Evolutionary conservation across 2,113 vertebrate genomes (phyloP).

Genomic region (Aptenodytes patagonicus): DNA sequence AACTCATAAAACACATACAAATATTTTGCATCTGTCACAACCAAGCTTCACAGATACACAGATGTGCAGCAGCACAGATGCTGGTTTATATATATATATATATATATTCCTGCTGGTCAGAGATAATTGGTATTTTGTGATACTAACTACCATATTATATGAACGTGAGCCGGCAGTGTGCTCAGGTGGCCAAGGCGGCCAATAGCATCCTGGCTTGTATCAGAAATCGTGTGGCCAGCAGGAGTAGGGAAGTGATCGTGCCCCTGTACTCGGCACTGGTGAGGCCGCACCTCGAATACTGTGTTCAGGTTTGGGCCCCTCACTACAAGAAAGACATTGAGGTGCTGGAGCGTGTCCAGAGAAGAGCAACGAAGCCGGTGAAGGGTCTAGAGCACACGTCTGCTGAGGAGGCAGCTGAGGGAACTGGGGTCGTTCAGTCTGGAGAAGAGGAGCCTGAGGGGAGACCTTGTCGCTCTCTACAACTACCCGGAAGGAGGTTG

Average conservation of each 20-base stretch:
- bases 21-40: conserved; percentile 54
- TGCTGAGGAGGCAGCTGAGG: no score
- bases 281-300: neutral
- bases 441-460: no score
- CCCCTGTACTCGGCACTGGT: neutral
- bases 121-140: neutral
- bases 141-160: neutral
- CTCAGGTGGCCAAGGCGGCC: neutral
- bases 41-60: neutral
- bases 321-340: neutral
- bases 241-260: rapidly evolving
- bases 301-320: neutral
- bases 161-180: neutral
- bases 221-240: neutral
- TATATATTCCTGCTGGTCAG: neutral
- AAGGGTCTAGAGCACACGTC: neutral
- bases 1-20: conserved; percentile 38
- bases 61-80: neutral
- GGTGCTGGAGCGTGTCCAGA: neutral
- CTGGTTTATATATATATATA: neutral
- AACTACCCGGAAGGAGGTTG: no score
- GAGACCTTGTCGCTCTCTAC: no score
- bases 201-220: neutral
- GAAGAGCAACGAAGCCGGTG: neutral
- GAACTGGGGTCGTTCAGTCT: no score